A percentile compares a stretch with the other conserved stretches of the same genome.
Evolutionary conservation across 2,888 invertebrate species (phyloP).

Genomic region (Scaptomyza flava): DNA sequence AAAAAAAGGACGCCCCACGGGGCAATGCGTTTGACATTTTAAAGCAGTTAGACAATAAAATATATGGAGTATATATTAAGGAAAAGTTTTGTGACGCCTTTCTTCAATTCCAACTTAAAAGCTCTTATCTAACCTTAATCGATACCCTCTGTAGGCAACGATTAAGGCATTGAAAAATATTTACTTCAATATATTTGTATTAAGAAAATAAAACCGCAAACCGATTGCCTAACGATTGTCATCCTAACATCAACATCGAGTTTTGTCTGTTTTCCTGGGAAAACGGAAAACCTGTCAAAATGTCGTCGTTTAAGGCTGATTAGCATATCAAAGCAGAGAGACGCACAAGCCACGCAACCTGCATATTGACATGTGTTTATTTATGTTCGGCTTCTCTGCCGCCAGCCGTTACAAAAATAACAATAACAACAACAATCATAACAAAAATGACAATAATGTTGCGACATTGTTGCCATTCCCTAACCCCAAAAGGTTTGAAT

Average conservation of each 20-base stretch:
- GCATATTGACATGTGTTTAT: conserved; percentile 76
- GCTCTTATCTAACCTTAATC: not conserved
- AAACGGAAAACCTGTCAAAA: conserved; percentile 79
- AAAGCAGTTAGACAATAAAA: conserved; percentile 39
- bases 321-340: conserved; percentile 74
- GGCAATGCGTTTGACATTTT: conserved; percentile 38
- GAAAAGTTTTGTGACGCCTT: not conserved
- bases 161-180: conserved; percentile 39
- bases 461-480: conserved; percentile 1
- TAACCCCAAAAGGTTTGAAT: conserved; percentile 55
- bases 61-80: not conserved
- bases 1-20: conserved; percentile 42
- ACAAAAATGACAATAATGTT: conserved; percentile 2
- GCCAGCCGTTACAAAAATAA: conserved; percentile 9
- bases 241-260: conserved; percentile 1
- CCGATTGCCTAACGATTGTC: not conserved
- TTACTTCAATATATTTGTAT: conserved; percentile 3
- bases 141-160: conserved; percentile 18
- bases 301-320: conserved; percentile 73
- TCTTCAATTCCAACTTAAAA: not conserved
- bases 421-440: conserved; percentile 8
- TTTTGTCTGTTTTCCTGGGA: conserved; percentile 62
- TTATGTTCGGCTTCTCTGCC: conserved; percentile 49
- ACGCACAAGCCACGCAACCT: conserved; percentile 60
- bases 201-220: not conserved